These are phyloP conservation scores for Folsomia candida DNA, from an alignment of 2,888 invertebrate genomes.

Conservation along the genomic window DNA sequence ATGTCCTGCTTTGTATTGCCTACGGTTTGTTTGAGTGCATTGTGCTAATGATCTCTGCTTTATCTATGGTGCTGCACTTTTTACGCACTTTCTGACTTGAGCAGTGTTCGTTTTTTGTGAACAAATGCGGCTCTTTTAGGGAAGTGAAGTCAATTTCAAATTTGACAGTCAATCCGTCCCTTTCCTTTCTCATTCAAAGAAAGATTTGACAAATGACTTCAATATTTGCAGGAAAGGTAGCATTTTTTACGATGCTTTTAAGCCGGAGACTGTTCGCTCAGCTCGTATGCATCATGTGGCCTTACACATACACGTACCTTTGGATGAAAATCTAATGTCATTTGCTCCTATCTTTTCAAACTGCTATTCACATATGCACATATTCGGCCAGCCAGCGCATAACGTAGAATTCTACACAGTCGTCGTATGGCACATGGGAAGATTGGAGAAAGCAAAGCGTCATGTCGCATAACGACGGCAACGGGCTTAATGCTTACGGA, in stretches of 20 bases:
- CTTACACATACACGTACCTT: no score
- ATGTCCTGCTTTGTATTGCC: neutral
- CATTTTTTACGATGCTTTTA: conserved; percentile 2
- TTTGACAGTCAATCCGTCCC: conserved; percentile 29
- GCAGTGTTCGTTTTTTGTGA: neutral
- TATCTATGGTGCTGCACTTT: neutral
- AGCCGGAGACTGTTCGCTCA: no score
- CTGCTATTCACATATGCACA: no score
- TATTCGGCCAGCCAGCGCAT: no score
- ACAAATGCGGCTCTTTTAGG: neutral
- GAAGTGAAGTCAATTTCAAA: conserved; percentile 5
- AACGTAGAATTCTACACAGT: no score
- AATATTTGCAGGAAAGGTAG: conserved; percentile 26
- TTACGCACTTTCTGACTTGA: neutral
- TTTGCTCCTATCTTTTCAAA: no score
- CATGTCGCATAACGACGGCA: neutral
- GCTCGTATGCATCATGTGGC: no score
- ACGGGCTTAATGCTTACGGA: neutral
- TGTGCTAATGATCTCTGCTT: neutral
- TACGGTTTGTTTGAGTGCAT: conserved; percentile 5
- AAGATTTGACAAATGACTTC: conserved; percentile 34
- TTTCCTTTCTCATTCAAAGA: conserved; percentile 12
- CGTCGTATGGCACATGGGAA: no score
- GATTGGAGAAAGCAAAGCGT: neutral
- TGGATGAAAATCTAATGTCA: no score